Conservation (phyloP, 2,113 vertebrate genomes). For the Thalassoma bifasciatum region DNA sequence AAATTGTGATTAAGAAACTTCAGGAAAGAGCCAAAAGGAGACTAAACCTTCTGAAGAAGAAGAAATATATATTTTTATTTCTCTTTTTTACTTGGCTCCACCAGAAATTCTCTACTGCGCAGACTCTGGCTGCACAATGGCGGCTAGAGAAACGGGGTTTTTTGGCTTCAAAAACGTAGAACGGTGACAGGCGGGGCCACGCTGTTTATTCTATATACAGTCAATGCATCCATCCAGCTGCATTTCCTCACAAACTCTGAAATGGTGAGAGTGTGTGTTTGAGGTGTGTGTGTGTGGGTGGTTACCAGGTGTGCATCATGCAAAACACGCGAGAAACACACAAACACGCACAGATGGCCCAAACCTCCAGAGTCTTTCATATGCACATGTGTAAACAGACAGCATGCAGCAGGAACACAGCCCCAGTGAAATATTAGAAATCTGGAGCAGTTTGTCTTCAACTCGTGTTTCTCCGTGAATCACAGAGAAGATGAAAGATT, state of each 20-base stretch:
- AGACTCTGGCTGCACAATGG: too few relatives aligned
- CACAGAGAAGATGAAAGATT: background rate
- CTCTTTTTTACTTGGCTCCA: too few relatives aligned
- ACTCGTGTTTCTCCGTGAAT: background rate
- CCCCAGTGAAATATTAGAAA: background rate
- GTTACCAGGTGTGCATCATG: conserved; percentile 60
- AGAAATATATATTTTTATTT: too few relatives aligned
- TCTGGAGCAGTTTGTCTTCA: conserved; percentile 14
- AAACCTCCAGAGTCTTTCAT: conserved; percentile 62
- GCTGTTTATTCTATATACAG: too few relatives aligned
- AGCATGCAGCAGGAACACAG: conserved; percentile 20
- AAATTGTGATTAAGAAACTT: too few relatives aligned
- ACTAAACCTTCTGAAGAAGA: too few relatives aligned
- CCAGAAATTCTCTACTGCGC: too few relatives aligned
- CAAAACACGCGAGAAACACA: conserved; percentile 45
- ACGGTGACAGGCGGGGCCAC: too few relatives aligned
- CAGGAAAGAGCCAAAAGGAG: too few relatives aligned
- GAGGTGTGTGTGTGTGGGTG: background rate
- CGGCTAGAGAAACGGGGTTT: too few relatives aligned
- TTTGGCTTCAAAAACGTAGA: too few relatives aligned
- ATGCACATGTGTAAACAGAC: conserved; percentile 63
- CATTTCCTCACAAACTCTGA: background rate
- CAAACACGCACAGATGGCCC: conserved; percentile 61
- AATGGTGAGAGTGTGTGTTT: background rate
- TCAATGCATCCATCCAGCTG: background rate